phyloP scores from a whole-genome alignment of 1,140 invertebrate species.

The Zelostemma sp. region DNA sequence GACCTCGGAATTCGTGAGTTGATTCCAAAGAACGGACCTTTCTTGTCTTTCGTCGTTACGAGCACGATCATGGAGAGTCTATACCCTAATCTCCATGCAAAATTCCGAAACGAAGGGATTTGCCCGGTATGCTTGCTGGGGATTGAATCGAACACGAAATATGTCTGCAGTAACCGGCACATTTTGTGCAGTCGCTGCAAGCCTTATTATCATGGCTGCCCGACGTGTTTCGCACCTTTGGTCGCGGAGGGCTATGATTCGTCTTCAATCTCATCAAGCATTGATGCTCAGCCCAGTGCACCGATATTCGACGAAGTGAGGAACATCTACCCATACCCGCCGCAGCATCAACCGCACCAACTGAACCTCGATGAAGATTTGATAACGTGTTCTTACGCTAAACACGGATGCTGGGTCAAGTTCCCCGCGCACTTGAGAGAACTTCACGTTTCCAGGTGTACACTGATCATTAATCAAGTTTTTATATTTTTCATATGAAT shows the following conservation, averaged over 20 bases:
- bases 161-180: constrained; percentile 51
- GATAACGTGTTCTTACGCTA: constrained; percentile 49
- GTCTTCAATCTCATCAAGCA: constrained; percentile 1
- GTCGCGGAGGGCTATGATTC: constrained; percentile 20
- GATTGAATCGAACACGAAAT: constrained; percentile 47
- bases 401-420: constrained; percentile 57
- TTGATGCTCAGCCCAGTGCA: constrained; percentile 35
- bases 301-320: constrained; percentile 45
- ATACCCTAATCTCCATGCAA: constrained; percentile 57
- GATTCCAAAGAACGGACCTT: too few species aligned
- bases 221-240: constrained; percentile 49
- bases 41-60: neutral
- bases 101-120: constrained; percentile 51
- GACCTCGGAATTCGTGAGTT: too few species aligned
- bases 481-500: too few species aligned
- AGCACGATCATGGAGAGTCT: constrained; percentile 44
- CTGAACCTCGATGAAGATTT: constrained; percentile 39
- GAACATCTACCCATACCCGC: too few species aligned
- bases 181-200: constrained; percentile 59
- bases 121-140: constrained; percentile 60
- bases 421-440: constrained; percentile 48
- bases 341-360: constrained; percentile 13
- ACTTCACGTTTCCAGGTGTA: constrained; percentile 61
- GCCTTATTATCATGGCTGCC: constrained; percentile 57
- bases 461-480: constrained; percentile 13